Evolutionary conservation across 1,140 invertebrate species (phyloP), one percentile per base, ranked within the genome.

Genomic region (Euglossa dilemma): DNA sequence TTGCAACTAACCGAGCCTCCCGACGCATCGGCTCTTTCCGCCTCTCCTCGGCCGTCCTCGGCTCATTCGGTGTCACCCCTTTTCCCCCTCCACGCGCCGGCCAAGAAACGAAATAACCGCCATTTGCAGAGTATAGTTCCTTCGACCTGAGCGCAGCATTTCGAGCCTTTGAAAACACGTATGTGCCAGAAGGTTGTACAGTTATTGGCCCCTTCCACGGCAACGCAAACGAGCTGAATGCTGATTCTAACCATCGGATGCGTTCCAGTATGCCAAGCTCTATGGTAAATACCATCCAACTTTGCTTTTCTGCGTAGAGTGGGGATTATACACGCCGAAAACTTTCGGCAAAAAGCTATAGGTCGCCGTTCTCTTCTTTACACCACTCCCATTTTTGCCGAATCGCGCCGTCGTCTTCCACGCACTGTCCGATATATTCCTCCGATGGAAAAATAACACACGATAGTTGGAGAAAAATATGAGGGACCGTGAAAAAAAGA

Each of bases 31-130:
- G 79, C 56, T 7, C 0, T 47, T 18, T 28, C n/a, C n/a, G n/a
- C n/a, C n/a, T n/a, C n/a, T n/a, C n/a, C n/a, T 70, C 89, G 86
- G 16, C 56, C 4, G 2, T 12, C 6, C 2, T 86, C 90, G 83
- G 74, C 61, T 64, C 78, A 78, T 81, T 86, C 85, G 72, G 69
- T 75, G 85, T 83, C 78, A 71, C 81, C 88, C 89, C 85, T 89
- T 84, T 79, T 20, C 7, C 23, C 76, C 36, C 16, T 25, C 69
- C 8, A 25, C 64, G 20, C 57, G 45, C 57, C 77, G 61, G 50
- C 43, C 71, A 72, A 77, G 81, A 66, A 84, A 83, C 87, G 77
- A 88, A 87, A 88, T 90, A 90, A 88, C 90, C 89, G 90, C 89
- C 90, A 85, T 88, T 90, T 71, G 80, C 83, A 36, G 71, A 59